Evolutionary conservation across 2,888 invertebrate genomes (phyloP).

Genomic region (Phanerotoma sp.): DNA sequence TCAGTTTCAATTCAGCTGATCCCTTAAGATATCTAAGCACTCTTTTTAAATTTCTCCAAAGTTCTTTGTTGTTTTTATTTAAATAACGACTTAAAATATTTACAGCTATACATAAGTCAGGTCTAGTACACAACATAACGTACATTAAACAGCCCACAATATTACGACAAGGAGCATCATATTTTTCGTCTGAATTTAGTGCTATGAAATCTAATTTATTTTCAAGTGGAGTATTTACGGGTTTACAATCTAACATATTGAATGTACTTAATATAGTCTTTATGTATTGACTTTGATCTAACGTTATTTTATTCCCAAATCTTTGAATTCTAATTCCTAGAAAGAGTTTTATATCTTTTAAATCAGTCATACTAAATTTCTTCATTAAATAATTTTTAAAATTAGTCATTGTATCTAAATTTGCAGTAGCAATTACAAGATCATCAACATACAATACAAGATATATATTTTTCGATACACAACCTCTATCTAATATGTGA

Average conservation of each 20-base stretch:
- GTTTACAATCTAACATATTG: slow-evolving; percentile 33
- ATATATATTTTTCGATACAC: slow-evolving; percentile 3
- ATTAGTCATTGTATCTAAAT: neutral
- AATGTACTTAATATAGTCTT: slow-evolving; percentile 29
- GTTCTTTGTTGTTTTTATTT: slow-evolving; percentile 4
- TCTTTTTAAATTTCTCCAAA: slow-evolving; percentile 18
- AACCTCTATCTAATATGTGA: slow-evolving; percentile 6
- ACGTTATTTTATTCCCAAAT: slow-evolving; percentile 11
- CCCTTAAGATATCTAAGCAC: slow-evolving; percentile 15
- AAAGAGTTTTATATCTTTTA: slow-evolving; percentile 23
- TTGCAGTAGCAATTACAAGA: neutral
- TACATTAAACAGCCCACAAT: slow-evolving; percentile 32
- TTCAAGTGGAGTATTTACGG: slow-evolving; percentile 26
- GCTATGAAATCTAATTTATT: slow-evolving; percentile 19
- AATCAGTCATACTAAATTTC: slow-evolving; percentile 22
- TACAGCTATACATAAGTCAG: slow-evolving; percentile 12
- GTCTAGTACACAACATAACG: slow-evolving; percentile 23
- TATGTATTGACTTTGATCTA: slow-evolving; percentile 33
- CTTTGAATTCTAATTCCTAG: slow-evolving; percentile 21
- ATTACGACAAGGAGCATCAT: slow-evolving; percentile 25
- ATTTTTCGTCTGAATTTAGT: slow-evolving; percentile 16
- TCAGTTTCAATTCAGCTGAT: neutral
- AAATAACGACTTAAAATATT: slow-evolving; percentile 8
- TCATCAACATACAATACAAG: slow-evolving; percentile 14
- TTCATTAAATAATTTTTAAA: slow-evolving; percentile 12